phyloP scores from a whole-genome alignment of 2,888 invertebrate genomes.

The Platycheirus albimanus region DNA sequence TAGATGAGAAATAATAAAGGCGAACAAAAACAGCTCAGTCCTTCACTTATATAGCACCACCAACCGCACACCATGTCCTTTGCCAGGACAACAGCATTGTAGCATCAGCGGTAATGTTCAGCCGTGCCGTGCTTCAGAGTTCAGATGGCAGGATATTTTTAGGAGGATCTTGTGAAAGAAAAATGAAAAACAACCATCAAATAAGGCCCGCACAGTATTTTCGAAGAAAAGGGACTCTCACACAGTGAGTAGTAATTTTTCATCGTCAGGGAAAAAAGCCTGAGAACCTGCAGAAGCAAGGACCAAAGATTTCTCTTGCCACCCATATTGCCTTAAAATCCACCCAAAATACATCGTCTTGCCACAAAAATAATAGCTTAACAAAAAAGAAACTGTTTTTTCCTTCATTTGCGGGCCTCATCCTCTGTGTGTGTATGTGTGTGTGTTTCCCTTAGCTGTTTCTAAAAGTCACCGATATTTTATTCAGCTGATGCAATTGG shows the following conservation, averaged over 20 bases:
- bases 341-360: conserved; percentile 12
- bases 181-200: conserved; percentile 55
- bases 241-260: conserved; percentile 68
- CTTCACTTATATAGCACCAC: conserved; percentile 22
- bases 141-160: conserved; percentile 58
- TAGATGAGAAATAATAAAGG: conserved; percentile 71
- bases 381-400: conserved; percentile 35
- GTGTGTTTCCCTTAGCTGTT: conserved; percentile 49
- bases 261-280: conserved; percentile 67
- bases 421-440: conserved; percentile 24
- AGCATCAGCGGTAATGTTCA: conserved; percentile 31
- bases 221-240: conserved; percentile 37
- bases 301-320: conserved; percentile 41
- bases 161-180: conserved; percentile 23
- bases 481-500: conserved; percentile 73
- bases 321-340: conserved; percentile 21
- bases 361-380: conserved; percentile 9
- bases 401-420: conserved; percentile 50
- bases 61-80: conserved; percentile 30
- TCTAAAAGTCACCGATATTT: conserved; percentile 72
- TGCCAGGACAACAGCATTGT: conserved; percentile 42
- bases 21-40: conserved; percentile 58
- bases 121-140: conserved; percentile 67
- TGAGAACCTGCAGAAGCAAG: conserved; percentile 40
- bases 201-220: conserved; percentile 48